Evolutionary conservation across 2,113 vertebrate species (phyloP), one percentile per base, ranked within the genome.

Genomic region (Odontophorus gujanensis): DNA sequence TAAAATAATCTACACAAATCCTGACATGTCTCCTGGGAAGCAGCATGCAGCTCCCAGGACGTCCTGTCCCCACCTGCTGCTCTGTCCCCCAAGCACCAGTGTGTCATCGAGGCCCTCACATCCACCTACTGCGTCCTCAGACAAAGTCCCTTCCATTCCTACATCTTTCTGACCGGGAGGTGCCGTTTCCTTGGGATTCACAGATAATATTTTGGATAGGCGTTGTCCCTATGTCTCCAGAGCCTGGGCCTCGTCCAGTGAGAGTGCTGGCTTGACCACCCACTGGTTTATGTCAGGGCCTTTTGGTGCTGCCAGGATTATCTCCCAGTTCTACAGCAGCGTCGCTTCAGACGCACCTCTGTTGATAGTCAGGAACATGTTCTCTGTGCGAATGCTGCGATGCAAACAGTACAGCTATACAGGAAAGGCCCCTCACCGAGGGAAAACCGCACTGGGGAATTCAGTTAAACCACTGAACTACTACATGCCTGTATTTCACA

Each of bases 131-230:
- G 25, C 73, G 26, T 73, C 50, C 32, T 19, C 1, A 2, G 43
- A 5, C 58, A 50, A 71, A 80, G 40, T 22, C 18, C 87, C 14
- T 86, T 79, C 32, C 38, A 12, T 82, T 77, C 25, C 18, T 36
- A 19, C 63, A 36, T 72, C 63, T 88, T 89, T 78, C 65, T 76
- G 73, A 25, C 22, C 48, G 18, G 10, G 48, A 48, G 66, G 81
- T 24, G 20, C 43, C 93, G 59, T 93, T 92, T 93, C 51, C 75
- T 87, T 79, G 71, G 30, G 83, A 36, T 57, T 79, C 43, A 65
- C 47, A 62, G 68, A 79, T 82, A 89, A 83, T 84, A 73, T 85
- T 88, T n/a, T n/a, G n/a, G n/a, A n/a, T n/a, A n/a, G n/a, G n/a
- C n/a, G n/a, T n/a, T 63, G 59, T 58, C 63, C 59, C 87, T 62